A percentile compares a stretch with the other conserved stretches of the same genome.
These are phyloP conservation scores for Drosophila orosa DNA, from an alignment of 1,140 invertebrate species.

Conservation along the genomic window DNA sequence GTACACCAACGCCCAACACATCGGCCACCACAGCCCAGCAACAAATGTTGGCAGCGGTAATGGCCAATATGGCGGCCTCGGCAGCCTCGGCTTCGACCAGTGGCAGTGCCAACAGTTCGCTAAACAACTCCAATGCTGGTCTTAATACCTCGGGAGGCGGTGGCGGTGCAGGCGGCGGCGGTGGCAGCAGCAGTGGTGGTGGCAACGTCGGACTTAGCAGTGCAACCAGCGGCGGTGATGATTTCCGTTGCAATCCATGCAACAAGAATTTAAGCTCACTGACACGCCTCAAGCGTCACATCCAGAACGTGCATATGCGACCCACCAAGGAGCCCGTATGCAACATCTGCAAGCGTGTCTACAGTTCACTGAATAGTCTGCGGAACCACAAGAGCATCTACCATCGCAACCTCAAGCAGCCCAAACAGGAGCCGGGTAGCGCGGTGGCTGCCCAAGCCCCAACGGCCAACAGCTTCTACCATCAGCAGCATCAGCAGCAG, in stretches of 20 bases:
- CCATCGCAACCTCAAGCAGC: slow-evolving; percentile 89
- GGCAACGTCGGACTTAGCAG: slow-evolving; percentile 52
- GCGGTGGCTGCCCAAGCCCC: slow-evolving; percentile 33
- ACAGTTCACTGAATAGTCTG: slow-evolving; percentile 93
- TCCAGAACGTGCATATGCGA: slow-evolving; percentile 94
- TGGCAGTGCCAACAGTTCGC: slow-evolving; percentile 38
- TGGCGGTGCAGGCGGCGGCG: slow-evolving; percentile 11
- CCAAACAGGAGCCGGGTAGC: slow-evolving; percentile 76
- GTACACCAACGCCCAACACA: slow-evolving; percentile 59
- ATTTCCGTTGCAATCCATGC: slow-evolving; percentile 94
- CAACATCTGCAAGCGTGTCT: slow-evolving; percentile 94
- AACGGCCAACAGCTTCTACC: slow-evolving; percentile 53
- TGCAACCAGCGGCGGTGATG: slow-evolving; percentile 87
- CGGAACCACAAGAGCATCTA: slow-evolving; percentile 95
- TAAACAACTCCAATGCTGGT: slow-evolving; percentile 53
- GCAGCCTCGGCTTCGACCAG: slow-evolving; percentile 43
- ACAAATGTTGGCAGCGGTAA: slow-evolving; percentile 77
- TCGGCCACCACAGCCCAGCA: slow-evolving; percentile 63
- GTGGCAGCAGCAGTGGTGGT: background rate
- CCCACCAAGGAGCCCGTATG: slow-evolving; percentile 93
- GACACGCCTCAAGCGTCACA: slow-evolving; percentile 93
- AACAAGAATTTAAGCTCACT: slow-evolving; percentile 93
- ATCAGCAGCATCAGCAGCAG: slow-evolving; percentile 65
- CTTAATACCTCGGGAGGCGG: slow-evolving; percentile 83
- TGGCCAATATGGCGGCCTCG: slow-evolving; percentile 74